Evolutionary conservation across 2,797 vertebrate genomes (phyloP), one percentile per base, ranked within the genome.

Genomic region (Sebastes itinus): DNA sequence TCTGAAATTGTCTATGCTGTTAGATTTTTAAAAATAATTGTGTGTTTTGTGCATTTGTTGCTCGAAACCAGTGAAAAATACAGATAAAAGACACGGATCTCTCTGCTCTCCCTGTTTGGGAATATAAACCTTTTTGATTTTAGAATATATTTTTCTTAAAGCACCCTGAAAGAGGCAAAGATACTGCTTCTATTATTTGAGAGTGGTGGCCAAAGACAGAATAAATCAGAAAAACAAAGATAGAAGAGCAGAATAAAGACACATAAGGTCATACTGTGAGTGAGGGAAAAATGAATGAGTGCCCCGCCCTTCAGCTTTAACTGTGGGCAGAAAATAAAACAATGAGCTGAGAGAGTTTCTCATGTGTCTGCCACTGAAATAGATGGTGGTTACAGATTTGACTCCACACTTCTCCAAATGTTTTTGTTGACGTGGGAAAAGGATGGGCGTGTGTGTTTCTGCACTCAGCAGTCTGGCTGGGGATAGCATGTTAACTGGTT

Each of bases 301-400:
- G 79, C 86, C 78, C 81, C 79, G 61, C 88, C 87, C 74, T 74
- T 62, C 52, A 70, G 70, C n/a, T 28, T 20, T 18, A 63, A 87
- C 58, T 81, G 74, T 59, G 75, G 74, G 66, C 63, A 86, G 74
- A 89, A 85, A 86, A 77, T 46, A 55, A 80, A 89, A 87, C 80
- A 90, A 86, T 82, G 70, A 90, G 75, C 67, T 55, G 65, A 66
- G 35, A 68, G 63, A 67, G 77, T 20, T 49, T 49, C 73, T 89
- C 22, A n/a, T 74, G 56, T 86, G 88, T 86, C 79, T 87, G 33
- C 72, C 75, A 62, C 60, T 77, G 64, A 83, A 80, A 78, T 71
- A 88, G 82, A 82, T 1, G 30, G 25, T 22, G 72, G 63, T 75
- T 68, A 55, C 6, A 2, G 42, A 78, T 65, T 79, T 77, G 27